Evolutionary conservation across 2,113 vertebrate species (phyloP), one percentile per base, ranked within the genome.

Genomic region (Mobula hypostoma): DNA sequence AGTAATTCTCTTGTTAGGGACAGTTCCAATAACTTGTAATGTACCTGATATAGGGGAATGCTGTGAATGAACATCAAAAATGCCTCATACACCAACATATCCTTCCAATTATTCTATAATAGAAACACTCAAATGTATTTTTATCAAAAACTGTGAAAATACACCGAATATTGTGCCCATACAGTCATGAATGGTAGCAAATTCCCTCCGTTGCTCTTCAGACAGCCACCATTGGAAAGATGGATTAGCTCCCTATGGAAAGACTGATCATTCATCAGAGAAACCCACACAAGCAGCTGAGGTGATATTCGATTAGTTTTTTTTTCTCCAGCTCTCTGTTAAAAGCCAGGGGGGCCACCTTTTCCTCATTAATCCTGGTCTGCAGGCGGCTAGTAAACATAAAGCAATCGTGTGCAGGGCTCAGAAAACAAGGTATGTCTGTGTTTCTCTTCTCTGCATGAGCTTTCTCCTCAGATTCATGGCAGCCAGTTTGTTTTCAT

Each of bases 291-390:
- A 66, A n/a, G 61, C 61, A 32, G 61, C 32, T 90, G 61, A 90
- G 61, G 61, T 66, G n/a, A 63, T 66, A 19, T 66, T 90, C 66
- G 61, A 90, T 32, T 36, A 66, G 27, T n/a, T 68, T 66, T 29
- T 88, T 36, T 48, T 48, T 29, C 63, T 90, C 61, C 61, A 32
- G 5, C 61, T 6, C n/a, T 19, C 61, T 19, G 58, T 66, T 90
- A 90, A 32, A 61, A 68, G 85, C 29, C 61, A 32, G n/a, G 76
- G 76, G 3, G 76, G 76, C 76, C 7, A 4, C 76, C 76, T 77
- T 90, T 90, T 66, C 66, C 61, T 90, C 85, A 90, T 90, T 90
- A 66, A 68, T 68, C 85, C 61, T 66, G 85, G 14, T 19, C 85
- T 68, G 85, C 61, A 90, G n/a, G 61, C 63, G 58, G 61, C 85